These are phyloP conservation scores for Chlorospingus flavigularis DNA, from an alignment of 2,797 vertebrate genomes.

Conservation along the genomic window DNA sequence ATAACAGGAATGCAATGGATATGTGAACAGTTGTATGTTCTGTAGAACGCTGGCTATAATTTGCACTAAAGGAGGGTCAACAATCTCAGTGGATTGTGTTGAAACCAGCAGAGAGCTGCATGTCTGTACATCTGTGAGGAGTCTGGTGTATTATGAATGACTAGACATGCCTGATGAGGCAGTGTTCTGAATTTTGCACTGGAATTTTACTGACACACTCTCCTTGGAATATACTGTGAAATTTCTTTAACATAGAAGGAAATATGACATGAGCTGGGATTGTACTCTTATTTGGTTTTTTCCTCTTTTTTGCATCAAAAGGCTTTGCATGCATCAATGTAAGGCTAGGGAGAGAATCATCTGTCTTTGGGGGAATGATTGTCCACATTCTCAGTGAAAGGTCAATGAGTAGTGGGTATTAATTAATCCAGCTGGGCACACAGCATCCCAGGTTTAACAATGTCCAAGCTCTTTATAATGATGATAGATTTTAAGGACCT, in stretches of 20 bases:
- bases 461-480: conserved; percentile 66
- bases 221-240: not conserved
- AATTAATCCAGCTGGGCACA: conserved; percentile 76
- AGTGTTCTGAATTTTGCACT: not conserved
- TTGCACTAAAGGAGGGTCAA: not conserved
- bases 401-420: conserved; percentile 75
- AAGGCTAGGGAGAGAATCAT: conserved; percentile 61
- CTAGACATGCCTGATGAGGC: not conserved
- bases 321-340: conserved; percentile 39
- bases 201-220: not conserved
- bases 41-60: not conserved
- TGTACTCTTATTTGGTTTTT: not conserved
- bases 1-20: not conserved
- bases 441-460: conserved; percentile 69
- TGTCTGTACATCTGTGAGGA: not conserved
- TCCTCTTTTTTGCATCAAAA: not conserved
- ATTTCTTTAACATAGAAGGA: not conserved
- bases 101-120: not conserved
- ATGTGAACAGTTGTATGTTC: not conserved
- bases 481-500: conserved; percentile 67
- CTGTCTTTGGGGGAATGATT: conserved; percentile 68
- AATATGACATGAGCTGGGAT: not conserved
- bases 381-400: conserved; percentile 70
- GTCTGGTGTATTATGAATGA: not conserved
- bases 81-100: not conserved